Evolutionary conservation across 2,113 vertebrate species (phyloP), one percentile per base, ranked within the genome.

Genomic region (Pheucticus melanocephalus): DNA sequence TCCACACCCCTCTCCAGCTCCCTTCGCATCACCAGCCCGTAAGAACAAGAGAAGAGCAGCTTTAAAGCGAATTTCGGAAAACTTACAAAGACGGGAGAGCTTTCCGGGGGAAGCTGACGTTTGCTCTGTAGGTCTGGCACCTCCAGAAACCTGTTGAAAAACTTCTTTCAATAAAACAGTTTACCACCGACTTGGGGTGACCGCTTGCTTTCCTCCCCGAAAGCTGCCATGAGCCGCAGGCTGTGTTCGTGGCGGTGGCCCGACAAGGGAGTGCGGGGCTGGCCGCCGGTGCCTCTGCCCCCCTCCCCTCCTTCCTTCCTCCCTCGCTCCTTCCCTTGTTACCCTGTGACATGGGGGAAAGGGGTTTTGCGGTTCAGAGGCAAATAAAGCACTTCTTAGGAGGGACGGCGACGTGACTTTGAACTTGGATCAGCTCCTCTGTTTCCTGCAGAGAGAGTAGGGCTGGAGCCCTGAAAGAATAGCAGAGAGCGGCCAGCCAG

Each of bases 371-470:
- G 96, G 97, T 98, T 98, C 98, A 97, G 89, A 96, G 96, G 95
- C 98, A 98, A 99, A 99, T 98, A 99, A 99, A 99, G 98, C 98
- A 94, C 98, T 98, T 99, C 98, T 98, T 98, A 97, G 97, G 97
- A 97, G 96, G 98, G 98, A 98, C 98, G 98, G 98, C 98, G 97
- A 98, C 98, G 98, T 98, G 98, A 99, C 99, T 99, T 99, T 99
- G 99, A 99, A 99, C 99, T 99, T 99, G 99, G 99, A 99, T 99
- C 98, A 98, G 98, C 98, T 98, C 97, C 97, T 98, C 97, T 97
- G 98, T 98, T 98, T 99, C 99, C 99, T 98, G 99, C 97, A 96
- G 99, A 96, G 99, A 98, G 97, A 98, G 98, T 94, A 97, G 98
- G 98, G 98, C 98, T 98, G 95, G 94, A 98, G 98, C 97, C 96